These are phyloP conservation scores for Octodon degus DNA, from an alignment of 2,113 vertebrate genomes.

Conservation along the genomic window DNA sequence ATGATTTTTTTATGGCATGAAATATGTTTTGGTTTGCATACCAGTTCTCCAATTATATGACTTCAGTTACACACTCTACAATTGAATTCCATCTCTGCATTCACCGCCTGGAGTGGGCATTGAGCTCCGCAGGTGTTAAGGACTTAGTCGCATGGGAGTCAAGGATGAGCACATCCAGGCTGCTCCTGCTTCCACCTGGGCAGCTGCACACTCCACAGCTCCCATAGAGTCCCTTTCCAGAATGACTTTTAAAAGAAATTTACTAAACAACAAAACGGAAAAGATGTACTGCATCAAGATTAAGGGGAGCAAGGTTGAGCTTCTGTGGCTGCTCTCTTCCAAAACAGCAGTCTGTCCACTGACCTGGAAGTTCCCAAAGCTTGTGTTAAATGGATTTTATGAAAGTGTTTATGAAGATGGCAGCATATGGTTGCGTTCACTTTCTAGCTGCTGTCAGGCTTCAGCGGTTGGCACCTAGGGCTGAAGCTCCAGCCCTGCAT, in stretches of 20 bases:
- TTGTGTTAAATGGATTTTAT: background rate
- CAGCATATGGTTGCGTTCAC: background rate
- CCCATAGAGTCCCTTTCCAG: background rate
- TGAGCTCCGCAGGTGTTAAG: background rate
- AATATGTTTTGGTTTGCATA: background rate
- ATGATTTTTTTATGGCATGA: background rate
- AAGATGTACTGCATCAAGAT: background rate
- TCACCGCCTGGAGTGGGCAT: background rate
- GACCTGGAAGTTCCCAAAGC: background rate
- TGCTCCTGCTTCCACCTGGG: background rate
- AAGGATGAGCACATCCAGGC: background rate
- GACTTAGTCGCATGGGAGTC: background rate
- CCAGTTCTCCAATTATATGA: background rate
- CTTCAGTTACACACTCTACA: background rate
- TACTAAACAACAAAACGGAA: background rate
- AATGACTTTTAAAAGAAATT: background rate
- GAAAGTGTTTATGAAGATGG: background rate
- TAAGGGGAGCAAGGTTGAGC: no score
- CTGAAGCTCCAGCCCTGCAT: background rate
- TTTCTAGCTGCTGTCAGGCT: background rate
- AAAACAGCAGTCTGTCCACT: no score
- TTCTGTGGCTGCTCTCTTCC: background rate
- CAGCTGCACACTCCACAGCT: background rate
- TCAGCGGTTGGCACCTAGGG: background rate
- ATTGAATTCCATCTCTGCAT: background rate